Evolutionary conservation across 2,888 invertebrate genomes (phyloP), one percentile per base, ranked within the genome.

Genomic region (Hylaea fasciaria): DNA sequence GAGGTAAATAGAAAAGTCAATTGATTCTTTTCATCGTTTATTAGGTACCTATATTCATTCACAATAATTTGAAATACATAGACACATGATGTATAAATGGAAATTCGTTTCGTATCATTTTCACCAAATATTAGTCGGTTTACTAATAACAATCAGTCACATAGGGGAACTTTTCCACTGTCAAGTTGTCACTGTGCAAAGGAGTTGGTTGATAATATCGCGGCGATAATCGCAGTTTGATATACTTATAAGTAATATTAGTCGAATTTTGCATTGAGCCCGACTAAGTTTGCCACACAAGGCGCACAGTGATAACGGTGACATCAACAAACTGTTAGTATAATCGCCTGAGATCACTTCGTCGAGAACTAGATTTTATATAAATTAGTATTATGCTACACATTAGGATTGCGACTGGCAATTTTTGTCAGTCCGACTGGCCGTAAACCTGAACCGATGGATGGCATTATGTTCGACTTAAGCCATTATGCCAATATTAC

Each of bases 281-380:
- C 5, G 22, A 22, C 22, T 2, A 3, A 22, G 22, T 5, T 22
- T 3, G 11, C 9, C 5, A 8, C 9, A 35, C 9, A 11, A 3
- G 9, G 2, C 35, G 37, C 37, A 37, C 37, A 37, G 37, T 37
- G 57, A 72, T 73, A 73, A 73, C 66, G 65, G n/a, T 65, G 66
- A 72, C 63, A 52, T 62, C 62, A 63, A 50, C 67, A 66, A 62
- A 64, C 49, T 64, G 70, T 74, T 76, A 77, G 76, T 76, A 76
- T 69, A 76, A 76, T 75, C 73, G 73, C 80, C 77, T 78, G 82
- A 82, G 82, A 82, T 82, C 82, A 81, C 76, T 77, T 76, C 71
- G 37, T 62, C 69, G 52, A 71, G 66, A 62, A 53, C 41, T 64
- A 72, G 56, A 63, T 57, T 69, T 32, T 68, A 70, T 72, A 71